phyloP scores from a whole-genome alignment of 2,888 invertebrate genomes.

The Archips crataeganus region DNA sequence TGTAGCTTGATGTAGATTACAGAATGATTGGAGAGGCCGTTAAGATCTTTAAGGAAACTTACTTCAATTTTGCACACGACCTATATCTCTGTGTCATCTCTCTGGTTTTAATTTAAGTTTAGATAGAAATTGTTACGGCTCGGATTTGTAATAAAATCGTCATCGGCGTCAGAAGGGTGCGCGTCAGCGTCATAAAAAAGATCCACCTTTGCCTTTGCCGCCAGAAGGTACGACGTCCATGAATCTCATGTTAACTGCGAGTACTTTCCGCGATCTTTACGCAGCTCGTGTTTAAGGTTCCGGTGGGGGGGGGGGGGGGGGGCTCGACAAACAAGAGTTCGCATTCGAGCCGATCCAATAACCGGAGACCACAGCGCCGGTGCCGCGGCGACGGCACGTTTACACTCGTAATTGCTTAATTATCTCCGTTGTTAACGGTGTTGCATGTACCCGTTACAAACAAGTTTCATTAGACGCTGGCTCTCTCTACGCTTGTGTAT shows the following conservation, averaged over 20 bases:
- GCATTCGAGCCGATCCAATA: background rate
- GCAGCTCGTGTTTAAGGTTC: background rate
- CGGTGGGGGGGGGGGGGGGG: background rate
- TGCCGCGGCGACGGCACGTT: background rate
- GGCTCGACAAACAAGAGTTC: background rate
- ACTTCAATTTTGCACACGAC: too few species aligned
- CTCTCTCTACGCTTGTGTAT: too few species aligned
- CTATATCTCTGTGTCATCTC: too few species aligned
- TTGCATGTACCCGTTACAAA: background rate
- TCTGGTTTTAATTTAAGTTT: background rate
- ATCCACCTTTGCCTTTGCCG: background rate
- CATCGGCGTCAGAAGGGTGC: background rate
- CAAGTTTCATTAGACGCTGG: background rate
- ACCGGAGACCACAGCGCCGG: background rate
- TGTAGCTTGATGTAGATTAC: too few species aligned
- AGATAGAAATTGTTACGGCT: background rate
- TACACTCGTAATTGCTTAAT: constrained; percentile 1
- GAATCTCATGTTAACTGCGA: background rate
- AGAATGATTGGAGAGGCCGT: too few species aligned
- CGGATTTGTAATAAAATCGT: background rate
- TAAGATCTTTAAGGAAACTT: too few species aligned
- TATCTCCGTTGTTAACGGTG: background rate
- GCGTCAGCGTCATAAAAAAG: background rate
- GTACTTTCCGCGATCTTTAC: background rate
- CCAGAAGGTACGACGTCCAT: background rate